A percentile compares a stretch with the other conserved stretches of the same genome.
phyloP scores from a whole-genome alignment of 2,797 vertebrate species.

The Squalus acanthias region DNA sequence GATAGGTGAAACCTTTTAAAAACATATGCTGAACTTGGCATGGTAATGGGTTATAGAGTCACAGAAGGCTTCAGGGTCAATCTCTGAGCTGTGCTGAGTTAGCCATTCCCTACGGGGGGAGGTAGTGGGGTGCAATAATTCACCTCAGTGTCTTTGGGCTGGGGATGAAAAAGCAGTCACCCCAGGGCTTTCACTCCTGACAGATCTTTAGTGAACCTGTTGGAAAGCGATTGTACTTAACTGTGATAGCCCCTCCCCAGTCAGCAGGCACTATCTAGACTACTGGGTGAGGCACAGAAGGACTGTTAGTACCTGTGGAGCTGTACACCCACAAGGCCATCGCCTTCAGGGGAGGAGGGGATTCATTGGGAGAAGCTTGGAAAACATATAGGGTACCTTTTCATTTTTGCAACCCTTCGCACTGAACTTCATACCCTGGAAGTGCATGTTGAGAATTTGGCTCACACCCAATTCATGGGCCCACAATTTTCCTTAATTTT shows the following conservation, averaged over 20 bases:
- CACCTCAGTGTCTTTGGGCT: not conserved
- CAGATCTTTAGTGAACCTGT: not conserved
- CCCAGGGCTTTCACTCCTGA: not conserved
- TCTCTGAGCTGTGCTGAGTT: not conserved
- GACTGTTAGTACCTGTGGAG: not conserved
- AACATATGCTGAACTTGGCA: too few species aligned
- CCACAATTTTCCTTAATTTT: not conserved
- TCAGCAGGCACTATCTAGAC: not conserved
- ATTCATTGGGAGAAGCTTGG: not conserved
- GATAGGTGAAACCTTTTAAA: too few species aligned
- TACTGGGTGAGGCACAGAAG: not conserved
- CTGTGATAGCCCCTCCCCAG: not conserved
- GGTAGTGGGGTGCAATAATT: not conserved
- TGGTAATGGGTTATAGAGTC: too few species aligned
- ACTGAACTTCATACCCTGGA: not conserved
- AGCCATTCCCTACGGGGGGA: not conserved
- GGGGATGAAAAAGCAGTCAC: not conserved
- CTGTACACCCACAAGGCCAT: not conserved
- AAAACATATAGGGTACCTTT: not conserved
- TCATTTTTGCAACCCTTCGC: not conserved
- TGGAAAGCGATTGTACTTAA: not conserved
- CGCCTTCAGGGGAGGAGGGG: not conserved
- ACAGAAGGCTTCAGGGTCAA: not conserved
- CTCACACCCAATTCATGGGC: not conserved
- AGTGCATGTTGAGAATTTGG: not conserved